phyloP scores from a whole-genome alignment of 2,888 invertebrate species.

The Heterodera filipjevi region DNA sequence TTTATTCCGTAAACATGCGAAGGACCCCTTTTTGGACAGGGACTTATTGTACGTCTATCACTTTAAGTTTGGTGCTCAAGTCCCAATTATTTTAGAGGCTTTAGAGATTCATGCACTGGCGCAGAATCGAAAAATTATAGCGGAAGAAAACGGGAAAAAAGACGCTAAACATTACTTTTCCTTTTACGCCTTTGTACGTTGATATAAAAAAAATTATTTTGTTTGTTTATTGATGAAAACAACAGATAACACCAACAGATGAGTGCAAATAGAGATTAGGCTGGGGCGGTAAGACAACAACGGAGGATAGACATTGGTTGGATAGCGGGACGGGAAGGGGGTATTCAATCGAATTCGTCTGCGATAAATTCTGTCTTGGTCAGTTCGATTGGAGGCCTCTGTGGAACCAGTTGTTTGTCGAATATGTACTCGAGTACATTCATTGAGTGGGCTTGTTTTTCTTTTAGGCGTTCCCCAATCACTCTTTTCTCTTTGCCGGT shows the following conservation, averaged over 20 bases:
- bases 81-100: conserved; percentile 1
- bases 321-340: neutral
- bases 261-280: too few relatives aligned
- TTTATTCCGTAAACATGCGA: conserved; percentile 49
- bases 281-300: too few relatives aligned
- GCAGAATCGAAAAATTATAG: neutral
- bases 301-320: too few relatives aligned
- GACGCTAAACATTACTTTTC: neutral
- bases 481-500: neutral
- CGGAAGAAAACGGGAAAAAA: neutral
- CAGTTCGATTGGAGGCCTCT: conserved; percentile 1
- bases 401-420: neutral
- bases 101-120: conserved; percentile 15
- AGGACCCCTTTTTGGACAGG: conserved; percentile 56
- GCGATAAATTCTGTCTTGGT: conserved; percentile 14
- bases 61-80: neutral
- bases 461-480: neutral
- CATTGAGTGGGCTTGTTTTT: neutral
- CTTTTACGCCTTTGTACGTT: too few relatives aligned
- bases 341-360: neutral
- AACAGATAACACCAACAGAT: neutral
- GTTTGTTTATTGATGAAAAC: neutral
- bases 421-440: neutral
- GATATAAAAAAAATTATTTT: neutral
- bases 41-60: conserved; percentile 34